Base-by-base conservation (phyloP, 2,888 invertebrate species). In the Creontiades dilutus region DNA sequence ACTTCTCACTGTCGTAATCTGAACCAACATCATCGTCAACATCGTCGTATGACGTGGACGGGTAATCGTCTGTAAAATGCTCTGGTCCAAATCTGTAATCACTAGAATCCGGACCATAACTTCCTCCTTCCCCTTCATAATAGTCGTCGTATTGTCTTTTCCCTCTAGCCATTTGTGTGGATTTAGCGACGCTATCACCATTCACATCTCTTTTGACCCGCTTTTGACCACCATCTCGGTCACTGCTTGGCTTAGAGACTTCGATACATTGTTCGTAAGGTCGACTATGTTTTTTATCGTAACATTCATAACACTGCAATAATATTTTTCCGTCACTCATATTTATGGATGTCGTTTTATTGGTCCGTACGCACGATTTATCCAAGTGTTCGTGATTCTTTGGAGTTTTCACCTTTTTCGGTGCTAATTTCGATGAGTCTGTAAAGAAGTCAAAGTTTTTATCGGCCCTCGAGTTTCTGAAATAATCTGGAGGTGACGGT, bases 241-340 rank as follows among this genome's bases (percentile, higher is more conserved):
- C 96, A 96, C 91, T 95, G 95, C 16, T 57, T 37, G 28, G 68
- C 0, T 96, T 95, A 27, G 85, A 48, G 16, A 96, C 95, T 93
- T 97, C 97, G 0, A 96, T 96, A 93, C 97, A 97, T n/a, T 96
- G 96, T 93, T 97, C 97, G 91, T 95, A 97, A 91, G 96, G 95
- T 55, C 96, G 96, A 68, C 96, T 96, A 1, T 95, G 96, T 93
- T 96, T 95, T 0, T 96, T 95, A 92, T 97, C 95, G 91, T 96
- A 95, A 92, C 97, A 97, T 0, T 96, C 94, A 91, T 95, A 95
- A 93, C 97, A 97, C 0, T 91, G 89, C 91, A 91, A 90, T 14
- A 80, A 86, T 47, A 91, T 89, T 47, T 87, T 55, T 4, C 68
- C 68, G 47, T 90, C 89, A 37, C 88, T 80, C 55, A 88, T 27